Base-by-base conservation (phyloP, 2,113 vertebrate species). In the Oriolus oriolus region DNA sequence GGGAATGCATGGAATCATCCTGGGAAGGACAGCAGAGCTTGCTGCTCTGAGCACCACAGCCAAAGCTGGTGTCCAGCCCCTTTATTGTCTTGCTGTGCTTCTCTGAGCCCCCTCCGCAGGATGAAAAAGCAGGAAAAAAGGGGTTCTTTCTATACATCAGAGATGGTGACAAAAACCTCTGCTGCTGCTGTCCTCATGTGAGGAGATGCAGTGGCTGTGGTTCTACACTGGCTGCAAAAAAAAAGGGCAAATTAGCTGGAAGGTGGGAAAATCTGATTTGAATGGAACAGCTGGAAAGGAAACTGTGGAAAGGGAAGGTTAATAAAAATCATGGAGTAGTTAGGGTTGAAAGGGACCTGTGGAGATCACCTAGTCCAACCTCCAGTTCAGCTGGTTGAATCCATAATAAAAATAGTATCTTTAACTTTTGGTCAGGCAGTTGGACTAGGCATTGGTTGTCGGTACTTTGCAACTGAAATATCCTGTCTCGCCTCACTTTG, bases 81-180 rank as follows among this genome's bases (percentile, higher is more conserved):
- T 21, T 44, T 5, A 1, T 10, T 56, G 64, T 33, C 1, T 0
- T 37, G 74, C 49, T 8, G 20, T 23, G 44, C 12, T 50, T 30
- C 35, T 39, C 83, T 12, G 31, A 78, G 41, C 16, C 16, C 12
- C 3, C 5, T 69, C 15, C 64, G 15, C 27, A 20, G 35, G 33
- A 30, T 49, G 37, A 13, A 31, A 61, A 65, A 49, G 11, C 8
- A 26, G 53, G 21, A 7, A 23, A 21, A 15, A 42, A 20, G 6
- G 6, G 8, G 26, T 10, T 28, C 6, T 77, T 61, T 12, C 10
- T 37, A 0, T 9, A 6, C 0, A 0, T 14, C 4, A 9, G 41
- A 6, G 77, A 10, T 45, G 33, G 6, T 33, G 13, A 11, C 31
- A 11, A 22, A 31, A 26, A 10, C 3, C 20, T 53, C 19, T 8